A percentile compares a stretch with the other conserved stretches of the same genome.
These are phyloP conservation scores for Caprella mutica DNA, from an alignment of 2,888 invertebrate genomes.

Conservation along the genomic window DNA sequence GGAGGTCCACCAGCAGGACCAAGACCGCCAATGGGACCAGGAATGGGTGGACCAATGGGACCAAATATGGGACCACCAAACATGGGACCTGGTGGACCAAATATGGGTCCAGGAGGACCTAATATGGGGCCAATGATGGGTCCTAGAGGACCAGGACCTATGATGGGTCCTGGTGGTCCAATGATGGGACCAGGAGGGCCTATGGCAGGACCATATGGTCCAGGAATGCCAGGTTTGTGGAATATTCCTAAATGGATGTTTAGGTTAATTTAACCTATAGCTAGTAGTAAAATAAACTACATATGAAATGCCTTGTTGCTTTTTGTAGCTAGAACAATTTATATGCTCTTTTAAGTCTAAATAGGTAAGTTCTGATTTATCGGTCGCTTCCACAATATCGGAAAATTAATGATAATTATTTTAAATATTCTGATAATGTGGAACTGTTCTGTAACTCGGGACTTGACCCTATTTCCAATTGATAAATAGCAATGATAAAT, in stretches of 20 bases:
- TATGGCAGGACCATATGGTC: conserved; percentile 11
- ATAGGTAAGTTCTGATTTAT: too few species aligned
- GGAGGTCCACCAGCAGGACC: conserved; percentile 41
- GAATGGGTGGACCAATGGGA: conserved; percentile 36
- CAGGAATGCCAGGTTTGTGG: conserved; percentile 27
- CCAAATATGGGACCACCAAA: conserved; percentile 36
- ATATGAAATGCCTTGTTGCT: too few species aligned
- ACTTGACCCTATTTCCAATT: too few species aligned
- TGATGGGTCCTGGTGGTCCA: conserved; percentile 9
- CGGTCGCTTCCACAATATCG: too few species aligned
- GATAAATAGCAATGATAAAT: too few species aligned
- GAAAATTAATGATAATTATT: too few species aligned
- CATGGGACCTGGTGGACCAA: conserved; percentile 36
- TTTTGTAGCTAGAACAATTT: too few species aligned
- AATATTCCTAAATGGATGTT: neutral
- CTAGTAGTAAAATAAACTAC: too few species aligned
- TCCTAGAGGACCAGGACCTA: conserved; percentile 45
- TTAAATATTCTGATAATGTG: too few species aligned
- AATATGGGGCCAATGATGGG: conserved; percentile 45
- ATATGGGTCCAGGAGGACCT: conserved; percentile 40
- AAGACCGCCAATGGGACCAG: conserved; percentile 50
- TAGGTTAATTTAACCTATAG: too few species aligned
- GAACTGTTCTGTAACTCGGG: too few species aligned
- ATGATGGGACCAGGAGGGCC: conserved; percentile 10
- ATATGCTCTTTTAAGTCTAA: too few species aligned